Evolutionary conservation across 2,113 vertebrate species (phyloP), one percentile per base, ranked within the genome.

Genomic region (Calyptommatus sinebrachiatus): DNA sequence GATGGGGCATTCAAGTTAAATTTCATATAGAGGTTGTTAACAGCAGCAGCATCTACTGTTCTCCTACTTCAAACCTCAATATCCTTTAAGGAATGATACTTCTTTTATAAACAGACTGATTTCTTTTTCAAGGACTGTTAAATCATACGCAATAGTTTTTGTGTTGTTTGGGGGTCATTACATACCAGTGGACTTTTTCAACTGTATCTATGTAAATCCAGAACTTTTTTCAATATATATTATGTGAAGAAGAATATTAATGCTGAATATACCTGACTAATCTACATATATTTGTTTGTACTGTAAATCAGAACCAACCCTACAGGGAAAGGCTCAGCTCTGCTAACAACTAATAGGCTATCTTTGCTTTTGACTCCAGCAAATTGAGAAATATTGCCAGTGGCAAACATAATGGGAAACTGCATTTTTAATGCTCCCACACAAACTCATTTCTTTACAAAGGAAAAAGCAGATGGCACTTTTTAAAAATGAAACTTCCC

Each of bases 181-280:
- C 93, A 86, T 94, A 94, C 87, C 90, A 91, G 89, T 84, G 91
- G 89, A 93, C 87, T 92, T 93, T 94, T 95, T 91, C 92, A 93
- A 84, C 89, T 86, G 73, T 14, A 0, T 87, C 86, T 91, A 88
- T 94, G 94, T 92, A 94, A 93, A 94, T 94, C 79, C 85, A 80
- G 85, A 86, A 81, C 35, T 92, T 91, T 85, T 88, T 92, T 60
- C 91, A 88, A 6, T 89, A 76, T 91, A 85, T 88, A 89, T 76
- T 92, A 81, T 91, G 90, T 91, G 91, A 86, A 71, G 91, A 86
- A 71, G 90, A 94, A 91, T 93, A 89, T 92, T 89, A 94, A 92
- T 92, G 86, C 75, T 86, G 72, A 86, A 85, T 85, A 93, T 90
- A 90, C 93, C 90, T 92, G 79, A 68, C 87, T 95, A 78, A 91